phyloP scores from a whole-genome alignment of 2,797 vertebrate genomes.

The Valencia hispanica region DNA sequence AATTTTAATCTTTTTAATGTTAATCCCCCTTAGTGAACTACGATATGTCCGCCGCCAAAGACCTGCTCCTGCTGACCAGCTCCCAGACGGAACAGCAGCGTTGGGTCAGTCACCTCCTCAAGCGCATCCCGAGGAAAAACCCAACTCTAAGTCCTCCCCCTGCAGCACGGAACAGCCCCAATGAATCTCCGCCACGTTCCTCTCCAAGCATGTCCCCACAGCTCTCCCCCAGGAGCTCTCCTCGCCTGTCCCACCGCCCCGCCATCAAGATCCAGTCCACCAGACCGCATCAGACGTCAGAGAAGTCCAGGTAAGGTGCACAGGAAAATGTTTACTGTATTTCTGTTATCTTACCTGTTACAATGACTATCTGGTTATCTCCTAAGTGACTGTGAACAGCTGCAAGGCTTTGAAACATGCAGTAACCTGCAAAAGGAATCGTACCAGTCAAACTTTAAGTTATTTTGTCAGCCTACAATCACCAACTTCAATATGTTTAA shows the following conservation, averaged over 20 bases:
- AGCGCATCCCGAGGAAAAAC: constrained; percentile 93
- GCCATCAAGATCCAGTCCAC: constrained; percentile 89
- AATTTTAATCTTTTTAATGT: constrained; percentile 8
- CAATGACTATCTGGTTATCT: not conserved
- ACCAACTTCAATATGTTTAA: not conserved
- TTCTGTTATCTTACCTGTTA: no score
- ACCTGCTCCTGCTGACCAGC: constrained; percentile 90
- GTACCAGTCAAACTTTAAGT: not conserved
- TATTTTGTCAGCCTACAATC: no score
- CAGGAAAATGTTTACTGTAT: not conserved
- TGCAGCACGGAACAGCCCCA: constrained; percentile 5
- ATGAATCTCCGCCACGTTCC: constrained; percentile 13
- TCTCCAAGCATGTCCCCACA: constrained; percentile 66
- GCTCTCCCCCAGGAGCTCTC: constrained; percentile 64
- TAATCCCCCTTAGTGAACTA: constrained; percentile 85
- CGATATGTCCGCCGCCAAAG: constrained; percentile 95
- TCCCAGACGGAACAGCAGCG: constrained; percentile 93
- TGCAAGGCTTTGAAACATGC: not conserved
- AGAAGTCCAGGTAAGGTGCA: constrained; percentile 87
- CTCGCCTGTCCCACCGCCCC: constrained; percentile 80
- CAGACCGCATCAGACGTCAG: constrained; percentile 81
- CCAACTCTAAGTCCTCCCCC: constrained; percentile 77
- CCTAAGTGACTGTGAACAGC: not conserved
- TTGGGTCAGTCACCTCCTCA: constrained; percentile 94
- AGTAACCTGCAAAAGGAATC: not conserved